phyloP scores from a whole-genome alignment of 2,113 vertebrate genomes.

The Alligator sinensis region DNA sequence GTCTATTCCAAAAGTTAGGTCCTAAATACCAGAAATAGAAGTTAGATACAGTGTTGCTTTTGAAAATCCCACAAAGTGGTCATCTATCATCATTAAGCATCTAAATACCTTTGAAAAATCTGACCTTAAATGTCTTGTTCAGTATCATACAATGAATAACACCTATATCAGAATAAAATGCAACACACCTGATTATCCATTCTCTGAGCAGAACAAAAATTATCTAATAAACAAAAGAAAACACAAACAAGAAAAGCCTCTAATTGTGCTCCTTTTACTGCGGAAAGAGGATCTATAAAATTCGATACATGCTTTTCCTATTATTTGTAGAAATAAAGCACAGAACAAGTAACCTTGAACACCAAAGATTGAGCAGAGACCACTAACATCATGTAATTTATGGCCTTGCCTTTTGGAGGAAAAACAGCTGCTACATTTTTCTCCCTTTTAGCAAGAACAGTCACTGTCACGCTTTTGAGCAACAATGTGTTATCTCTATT shows the following conservation, averaged over 20 bases:
- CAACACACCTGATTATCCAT: not conserved
- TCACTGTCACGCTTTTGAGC: not conserved
- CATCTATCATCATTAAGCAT: not conserved
- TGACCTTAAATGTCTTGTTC: fast-evolving
- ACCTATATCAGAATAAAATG: not conserved
- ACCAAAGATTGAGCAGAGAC: not conserved
- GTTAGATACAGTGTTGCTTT: not conserved
- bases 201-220: not conserved
- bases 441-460: not conserved
- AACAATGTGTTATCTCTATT: constrained; percentile 18
- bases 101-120: not conserved
- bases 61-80: not conserved
- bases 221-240: not conserved
- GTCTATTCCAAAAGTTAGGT: not conserved
- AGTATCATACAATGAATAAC: not conserved
- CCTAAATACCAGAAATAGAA: not conserved
- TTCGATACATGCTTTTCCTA: not conserved
- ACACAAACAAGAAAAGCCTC: too few relatives aligned
- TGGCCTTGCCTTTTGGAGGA: not conserved
- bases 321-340: not conserved
- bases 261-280: not conserved
- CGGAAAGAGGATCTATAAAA: not conserved
- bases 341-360: not conserved
- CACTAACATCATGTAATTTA: not conserved
- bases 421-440: not conserved